Conservation (phyloP, 2,888 invertebrate genomes). For the Micoletzkya japonica region DNA sequence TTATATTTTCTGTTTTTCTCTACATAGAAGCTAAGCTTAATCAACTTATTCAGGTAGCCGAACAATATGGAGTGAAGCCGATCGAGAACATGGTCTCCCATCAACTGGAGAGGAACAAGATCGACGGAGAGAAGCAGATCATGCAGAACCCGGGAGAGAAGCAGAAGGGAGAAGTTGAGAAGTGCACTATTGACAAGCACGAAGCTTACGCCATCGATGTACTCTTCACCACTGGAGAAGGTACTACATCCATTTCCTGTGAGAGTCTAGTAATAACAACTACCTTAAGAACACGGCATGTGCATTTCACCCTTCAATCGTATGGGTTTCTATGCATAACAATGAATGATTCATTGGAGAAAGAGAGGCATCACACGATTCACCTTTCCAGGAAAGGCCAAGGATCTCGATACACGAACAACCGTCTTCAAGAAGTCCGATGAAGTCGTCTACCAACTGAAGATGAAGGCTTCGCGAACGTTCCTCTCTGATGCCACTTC, state of each 20-base stretch:
- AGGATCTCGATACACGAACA: conserved; percentile 89
- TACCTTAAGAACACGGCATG: too few species aligned
- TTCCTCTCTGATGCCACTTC: conserved; percentile 68
- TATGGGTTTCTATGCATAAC: too few species aligned
- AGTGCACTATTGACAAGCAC: conserved; percentile 84
- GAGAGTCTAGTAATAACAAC: too few species aligned
- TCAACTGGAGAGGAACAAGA: conserved; percentile 76
- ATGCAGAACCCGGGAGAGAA: conserved; percentile 93
- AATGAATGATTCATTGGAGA: too few species aligned
- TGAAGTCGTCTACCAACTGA: conserved; percentile 86
- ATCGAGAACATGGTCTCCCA: conserved; percentile 83
- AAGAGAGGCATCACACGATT: too few species aligned
- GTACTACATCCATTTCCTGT: conserved; percentile 70
- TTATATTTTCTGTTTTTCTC: too few species aligned
- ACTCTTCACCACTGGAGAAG: conserved; percentile 92
- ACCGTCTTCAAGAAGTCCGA: conserved; percentile 98
- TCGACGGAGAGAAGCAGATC: conserved; percentile 93
- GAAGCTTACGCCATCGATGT: conserved; percentile 99
- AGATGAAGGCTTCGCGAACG: conserved; percentile 90
- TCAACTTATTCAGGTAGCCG: conserved; percentile 74
- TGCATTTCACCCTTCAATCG: too few species aligned
- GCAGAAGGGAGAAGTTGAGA: conserved; percentile 87
- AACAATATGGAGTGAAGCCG: conserved; percentile 92
- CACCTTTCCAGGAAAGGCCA: conserved; percentile 73
- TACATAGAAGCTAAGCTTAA: too few species aligned